Conservation (phyloP, 2,113 vertebrate genomes). For the Platysternon megacephalum region DNA sequence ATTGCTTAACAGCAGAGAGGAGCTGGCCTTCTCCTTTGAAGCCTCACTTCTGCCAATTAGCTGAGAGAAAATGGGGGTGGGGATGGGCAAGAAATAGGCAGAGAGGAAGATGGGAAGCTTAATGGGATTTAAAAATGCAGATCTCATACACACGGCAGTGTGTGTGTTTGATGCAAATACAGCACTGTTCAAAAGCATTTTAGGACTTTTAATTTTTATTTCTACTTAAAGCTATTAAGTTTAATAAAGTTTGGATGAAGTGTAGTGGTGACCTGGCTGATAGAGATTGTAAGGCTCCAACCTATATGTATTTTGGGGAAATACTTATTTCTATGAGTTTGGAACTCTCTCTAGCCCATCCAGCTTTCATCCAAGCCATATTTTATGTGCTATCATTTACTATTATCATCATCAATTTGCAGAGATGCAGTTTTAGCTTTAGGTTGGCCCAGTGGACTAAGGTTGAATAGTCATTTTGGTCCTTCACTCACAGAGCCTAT, state of each 20-base stretch:
- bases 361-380: background rate
- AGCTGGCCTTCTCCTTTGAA: conserved; percentile 46
- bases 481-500: background rate
- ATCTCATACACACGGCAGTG: background rate
- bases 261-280: background rate
- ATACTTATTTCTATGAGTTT: background rate
- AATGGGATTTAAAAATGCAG: background rate
- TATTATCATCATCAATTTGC: background rate
- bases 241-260: background rate
- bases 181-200: background rate
- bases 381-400: background rate
- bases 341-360: background rate
- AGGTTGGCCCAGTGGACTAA: background rate
- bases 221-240: background rate
- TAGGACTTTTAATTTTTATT: background rate
- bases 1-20: background rate
- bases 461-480: background rate
- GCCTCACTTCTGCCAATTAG: conserved; percentile 30
- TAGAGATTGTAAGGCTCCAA: background rate
- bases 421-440: background rate
- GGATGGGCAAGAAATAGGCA: background rate
- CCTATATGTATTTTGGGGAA: background rate
- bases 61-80: background rate
- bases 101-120: background rate
- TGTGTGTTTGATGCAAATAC: background rate